These are phyloP conservation scores for Caenorhabditis zanzibari DNA, from an alignment of 2,888 invertebrate species.

Conservation along the genomic window DNA sequence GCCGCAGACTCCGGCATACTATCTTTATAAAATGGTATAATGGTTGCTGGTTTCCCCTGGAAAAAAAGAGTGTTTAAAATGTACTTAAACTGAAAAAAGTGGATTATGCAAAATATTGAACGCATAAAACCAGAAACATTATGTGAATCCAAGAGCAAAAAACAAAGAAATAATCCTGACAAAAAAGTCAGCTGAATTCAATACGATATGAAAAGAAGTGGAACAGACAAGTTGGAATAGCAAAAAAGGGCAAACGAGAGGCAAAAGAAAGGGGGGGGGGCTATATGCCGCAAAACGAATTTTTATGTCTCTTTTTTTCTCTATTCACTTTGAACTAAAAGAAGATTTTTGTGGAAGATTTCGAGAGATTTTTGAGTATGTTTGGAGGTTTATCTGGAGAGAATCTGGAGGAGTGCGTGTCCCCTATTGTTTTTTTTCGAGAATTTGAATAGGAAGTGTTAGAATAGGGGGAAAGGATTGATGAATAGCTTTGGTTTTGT, in stretches of 20 bases:
- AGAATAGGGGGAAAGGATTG: background rate
- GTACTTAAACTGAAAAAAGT: constrained; percentile 5
- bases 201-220: constrained; percentile 18
- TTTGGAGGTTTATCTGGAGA: constrained; percentile 2
- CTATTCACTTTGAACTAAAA: background rate
- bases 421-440: constrained; percentile 14
- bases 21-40: constrained; percentile 66
- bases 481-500: background rate
- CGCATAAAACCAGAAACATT: background rate
- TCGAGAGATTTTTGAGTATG: constrained; percentile 26
- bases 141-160: background rate
- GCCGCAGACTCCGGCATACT: constrained; percentile 61
- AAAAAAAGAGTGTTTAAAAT: constrained; percentile 9
- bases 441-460: background rate
- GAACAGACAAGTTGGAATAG: constrained; percentile 37
- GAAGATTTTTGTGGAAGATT: constrained; percentile 19
- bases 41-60: constrained; percentile 62
- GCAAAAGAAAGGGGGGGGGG: background rate
- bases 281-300: constrained; percentile 34
- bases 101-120: constrained; percentile 13
- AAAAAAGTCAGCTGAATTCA: background rate
- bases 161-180: background rate
- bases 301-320: constrained; percentile 33
- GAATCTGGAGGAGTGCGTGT: constrained; percentile 13
- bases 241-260: constrained; percentile 18